Evolutionary conservation across 2,797 vertebrate genomes (phyloP).

Genomic region (Macrochelys suwanniensis): DNA sequence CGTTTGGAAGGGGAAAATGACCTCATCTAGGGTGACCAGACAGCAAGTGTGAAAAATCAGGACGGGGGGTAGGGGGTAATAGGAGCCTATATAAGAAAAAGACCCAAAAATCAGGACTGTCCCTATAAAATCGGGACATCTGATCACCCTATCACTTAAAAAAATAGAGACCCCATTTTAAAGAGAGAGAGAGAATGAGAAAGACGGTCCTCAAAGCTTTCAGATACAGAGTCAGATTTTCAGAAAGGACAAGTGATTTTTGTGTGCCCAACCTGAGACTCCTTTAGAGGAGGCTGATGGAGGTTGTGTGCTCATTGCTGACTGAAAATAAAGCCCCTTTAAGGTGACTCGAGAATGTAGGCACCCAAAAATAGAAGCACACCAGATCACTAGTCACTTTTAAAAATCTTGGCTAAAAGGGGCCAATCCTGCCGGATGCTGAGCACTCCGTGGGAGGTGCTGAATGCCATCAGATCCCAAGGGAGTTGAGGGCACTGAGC

Average conservation of each 20-base stretch:
- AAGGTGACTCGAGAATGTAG: not conserved
- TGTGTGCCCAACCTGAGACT: not conserved
- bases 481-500: rapidly evolving
- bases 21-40: not conserved
- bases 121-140: too few relatives aligned
- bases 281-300: not conserved
- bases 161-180: slow-evolving; percentile 3
- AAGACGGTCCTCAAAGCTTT: rapidly evolving
- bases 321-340: not conserved
- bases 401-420: not conserved
- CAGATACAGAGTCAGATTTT: not conserved
- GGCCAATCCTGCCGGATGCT: not conserved
- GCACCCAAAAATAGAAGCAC: not conserved
- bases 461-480: rapidly evolving
- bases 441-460: rapidly evolving
- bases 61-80: too few relatives aligned
- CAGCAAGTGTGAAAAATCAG: too few relatives aligned
- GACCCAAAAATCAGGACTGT: too few relatives aligned
- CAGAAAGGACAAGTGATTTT: rapidly evolving
- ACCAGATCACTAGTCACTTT: not conserved
- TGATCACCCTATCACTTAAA: not conserved
- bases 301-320: not conserved
- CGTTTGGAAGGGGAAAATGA: not conserved
- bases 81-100: too few relatives aligned
- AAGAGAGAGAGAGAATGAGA: not conserved